Evolutionary conservation across 2,888 invertebrate species (phyloP).

Genomic region (Harpalus rufipes): DNA sequence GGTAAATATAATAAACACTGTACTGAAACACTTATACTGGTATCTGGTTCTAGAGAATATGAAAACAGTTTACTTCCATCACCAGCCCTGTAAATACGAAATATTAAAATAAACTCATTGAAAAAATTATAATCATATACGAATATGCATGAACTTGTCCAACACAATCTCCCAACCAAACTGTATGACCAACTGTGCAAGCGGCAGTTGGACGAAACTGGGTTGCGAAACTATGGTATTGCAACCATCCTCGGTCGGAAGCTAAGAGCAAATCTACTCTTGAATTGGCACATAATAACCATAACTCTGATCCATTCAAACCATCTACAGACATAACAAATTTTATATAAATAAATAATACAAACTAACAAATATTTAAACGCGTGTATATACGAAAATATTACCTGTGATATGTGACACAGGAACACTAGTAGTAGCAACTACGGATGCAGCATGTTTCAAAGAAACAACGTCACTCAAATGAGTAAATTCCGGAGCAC

Average conservation of each 20-base stretch:
- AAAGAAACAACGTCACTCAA: conserved; percentile 88
- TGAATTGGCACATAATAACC: conserved; percentile 85
- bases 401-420: conserved; percentile 78
- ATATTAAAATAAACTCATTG: conserved; percentile 31
- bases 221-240: conserved; percentile 80
- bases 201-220: conserved; percentile 84
- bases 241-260: conserved; percentile 80
- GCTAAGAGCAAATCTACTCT: conserved; percentile 82
- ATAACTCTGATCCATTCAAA: conserved; percentile 83
- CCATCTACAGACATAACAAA: conserved; percentile 74
- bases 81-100: conserved; percentile 75
- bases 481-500: conserved; percentile 96
- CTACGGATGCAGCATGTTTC: conserved; percentile 83
- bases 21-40: conserved; percentile 83
- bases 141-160: conserved; percentile 92
- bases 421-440: conserved; percentile 81
- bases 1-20: conserved; percentile 79
- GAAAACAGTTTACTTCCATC: conserved; percentile 82
- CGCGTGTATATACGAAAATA: neutral
- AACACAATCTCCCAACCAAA: conserved; percentile 94
- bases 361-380: too few species aligned
- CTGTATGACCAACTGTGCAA: conserved; percentile 86
- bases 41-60: conserved; percentile 84
- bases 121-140: conserved; percentile 76
- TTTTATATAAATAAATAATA: neutral